Evolutionary conservation across 64 coral and sea anemone species (phyloP), one percentile per base, ranked within the genome.

Genomic region (Pocillopora verrucosa): DNA sequence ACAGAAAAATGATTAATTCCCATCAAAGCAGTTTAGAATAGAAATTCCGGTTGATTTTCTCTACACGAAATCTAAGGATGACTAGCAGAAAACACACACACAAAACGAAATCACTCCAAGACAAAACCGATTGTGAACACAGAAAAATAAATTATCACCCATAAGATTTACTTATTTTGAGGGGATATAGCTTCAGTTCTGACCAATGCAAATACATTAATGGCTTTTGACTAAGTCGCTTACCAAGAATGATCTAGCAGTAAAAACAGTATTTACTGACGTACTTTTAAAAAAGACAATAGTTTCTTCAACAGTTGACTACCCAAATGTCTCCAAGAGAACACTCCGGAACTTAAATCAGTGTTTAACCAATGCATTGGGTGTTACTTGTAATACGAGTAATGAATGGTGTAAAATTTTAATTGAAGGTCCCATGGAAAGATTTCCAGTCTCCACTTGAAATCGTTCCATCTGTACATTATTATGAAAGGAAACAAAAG

Each of bases 1-100:
- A 85, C 9, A 65, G 82, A 85, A 68, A 70, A 85, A 56, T 85
- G 82, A 85, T 85, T 85, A 72, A 85, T 85, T 72, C n/a, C 82
- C 41, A 72, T 85, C 82, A 45, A 85, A 19, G 67, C 41, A 51
- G 65, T 20, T 30, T 56, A 85, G 61, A 85, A 72, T 16, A 25
- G 37, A 20, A 9, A 85, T 85, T 85, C 82, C 82, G 82, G 82
- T 85, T 57, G n/a, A 9, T 24, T 70, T 24, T 70, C 67, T 70
- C 0, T 11, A 5, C 67, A 70, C 67, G n/a, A 24, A 19, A 10
- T n/a, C 67, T 70, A n/a, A 70, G 22, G 67, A 70, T n/a, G 67
- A 24, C 67, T 70, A n/a, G n/a, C 1, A 51, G 41, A 51, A 70
- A 70, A 70, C n/a, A 70, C 22, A 70, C 22, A 70, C 67, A 70